Conservation (phyloP, 2,888 invertebrate species). For the Aradus depressus region DNA sequence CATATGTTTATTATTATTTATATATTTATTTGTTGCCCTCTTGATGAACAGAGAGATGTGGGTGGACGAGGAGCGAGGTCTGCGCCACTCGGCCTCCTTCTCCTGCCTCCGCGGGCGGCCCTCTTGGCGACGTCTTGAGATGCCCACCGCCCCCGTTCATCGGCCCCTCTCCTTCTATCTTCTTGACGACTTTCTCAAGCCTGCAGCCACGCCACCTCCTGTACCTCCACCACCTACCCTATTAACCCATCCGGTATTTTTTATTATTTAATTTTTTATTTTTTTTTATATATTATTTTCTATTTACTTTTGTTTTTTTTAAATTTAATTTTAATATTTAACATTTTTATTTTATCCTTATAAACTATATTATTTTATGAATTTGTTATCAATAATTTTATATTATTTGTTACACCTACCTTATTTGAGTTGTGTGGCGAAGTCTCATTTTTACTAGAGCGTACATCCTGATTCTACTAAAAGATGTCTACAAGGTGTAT, state of each 20-base stretch:
- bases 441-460: no score
- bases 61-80: constrained; percentile 31
- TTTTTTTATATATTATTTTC: background rate
- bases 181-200: constrained; percentile 40
- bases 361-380: no score
- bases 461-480: no score
- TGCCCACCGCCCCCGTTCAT: constrained; percentile 34
- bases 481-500: no score
- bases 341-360: no score
- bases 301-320: constrained; percentile 7
- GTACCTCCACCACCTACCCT: constrained; percentile 39
- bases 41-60: constrained; percentile 17
- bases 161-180: constrained; percentile 42
- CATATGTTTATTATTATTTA: no score
- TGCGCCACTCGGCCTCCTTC: constrained; percentile 42
- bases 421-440: no score
- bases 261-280: constrained; percentile 10
- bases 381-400: no score
- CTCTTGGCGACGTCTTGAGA: constrained; percentile 10
- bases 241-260: background rate
- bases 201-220: constrained; percentile 39
- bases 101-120: constrained; percentile 36
- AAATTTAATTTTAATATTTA: background rate
- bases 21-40: no score
- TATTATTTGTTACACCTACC: no score